Base-by-base conservation (phyloP, 2,113 vertebrate genomes). In the Indicator indicator region DNA sequence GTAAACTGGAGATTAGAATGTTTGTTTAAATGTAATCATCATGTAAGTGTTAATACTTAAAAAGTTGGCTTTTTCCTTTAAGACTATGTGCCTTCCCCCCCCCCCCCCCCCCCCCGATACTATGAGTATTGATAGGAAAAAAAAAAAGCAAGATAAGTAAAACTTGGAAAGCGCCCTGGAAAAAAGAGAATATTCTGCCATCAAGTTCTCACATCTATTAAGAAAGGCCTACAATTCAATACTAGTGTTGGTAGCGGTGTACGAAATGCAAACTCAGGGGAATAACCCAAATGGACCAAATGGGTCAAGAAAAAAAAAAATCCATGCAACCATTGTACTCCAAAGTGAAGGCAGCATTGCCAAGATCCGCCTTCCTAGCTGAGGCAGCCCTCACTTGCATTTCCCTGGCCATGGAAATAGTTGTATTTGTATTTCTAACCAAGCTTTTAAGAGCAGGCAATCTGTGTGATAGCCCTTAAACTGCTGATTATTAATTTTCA, bases 361-460 rank as follows among this genome's bases (percentile, higher is more conserved):
- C 91, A 96, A 96, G 79, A 89, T 90, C 68, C 9, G 4, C 72
- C 77, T 62, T 96, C 79, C 82, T 16, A 91, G 73, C 83, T 94
- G 46, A 79, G 59, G 71, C 76, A 94, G 48, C 8, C 79, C 73
- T 78, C 16, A 4, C 16, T 54, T 91, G 86, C 48, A 70, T 86
- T 95, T 88, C 46, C 42, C 62, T 92, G 90, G 46, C 67, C 72
- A 48, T 88, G 86, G 55, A 93, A 94, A 90, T 71, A 79, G 5
- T 14, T 32, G 11, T 52, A 67, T 32, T 3, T 71, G 8, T 55
- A 88, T 93, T 97, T 95, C 60, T 88, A 38, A 60, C 52, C 90
- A 84, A 84, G 44, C 59, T 92, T 17, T 86, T 91, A 67, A 68
- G 48, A 0, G 9, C 23, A 87, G 44, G 13, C 26, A 33, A 46